phyloP scores from a whole-genome alignment of 2,888 invertebrate species.

The Noctua fimbriata region DNA sequence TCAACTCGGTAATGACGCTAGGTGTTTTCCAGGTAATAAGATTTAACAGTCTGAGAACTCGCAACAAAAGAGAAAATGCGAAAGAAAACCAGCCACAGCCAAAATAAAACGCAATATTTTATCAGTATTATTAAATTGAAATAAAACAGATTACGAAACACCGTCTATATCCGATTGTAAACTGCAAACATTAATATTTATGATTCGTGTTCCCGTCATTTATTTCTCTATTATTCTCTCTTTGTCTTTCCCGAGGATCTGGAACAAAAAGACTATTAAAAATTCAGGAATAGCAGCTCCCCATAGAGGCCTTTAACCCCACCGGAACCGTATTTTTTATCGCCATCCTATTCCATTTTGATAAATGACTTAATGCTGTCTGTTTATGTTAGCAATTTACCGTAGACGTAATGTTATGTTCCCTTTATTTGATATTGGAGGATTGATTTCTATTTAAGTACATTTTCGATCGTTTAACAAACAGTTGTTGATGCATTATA shows the following conservation, averaged over 20 bases:
- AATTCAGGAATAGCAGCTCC: conserved; percentile 61
- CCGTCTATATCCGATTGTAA: conserved; percentile 36
- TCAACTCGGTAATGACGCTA: conserved; percentile 43
- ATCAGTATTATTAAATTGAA: conserved; percentile 40
- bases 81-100: conserved; percentile 12
- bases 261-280: conserved; percentile 67
- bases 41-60: conserved; percentile 45
- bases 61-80: conserved; percentile 9
- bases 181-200: conserved; percentile 59
- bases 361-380: conserved; percentile 66
- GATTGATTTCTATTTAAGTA: conserved; percentile 8
- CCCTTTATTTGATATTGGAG: conserved; percentile 37
- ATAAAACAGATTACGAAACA: conserved; percentile 45
- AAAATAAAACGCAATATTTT: conserved; percentile 16
- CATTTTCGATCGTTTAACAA: background rate
- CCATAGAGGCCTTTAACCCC: conserved; percentile 53
- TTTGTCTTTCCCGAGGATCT: conserved; percentile 56
- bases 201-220: conserved; percentile 49
- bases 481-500: background rate
- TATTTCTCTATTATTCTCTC: conserved; percentile 61
- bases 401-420: conserved; percentile 23
- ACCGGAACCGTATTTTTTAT: conserved; percentile 68
- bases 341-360: conserved; percentile 67
- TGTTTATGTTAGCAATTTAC: conserved; percentile 52
- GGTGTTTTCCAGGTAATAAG: conserved; percentile 47